phyloP scores from a whole-genome alignment of 2,113 vertebrate genomes.

The Megaceryle maxima region DNA sequence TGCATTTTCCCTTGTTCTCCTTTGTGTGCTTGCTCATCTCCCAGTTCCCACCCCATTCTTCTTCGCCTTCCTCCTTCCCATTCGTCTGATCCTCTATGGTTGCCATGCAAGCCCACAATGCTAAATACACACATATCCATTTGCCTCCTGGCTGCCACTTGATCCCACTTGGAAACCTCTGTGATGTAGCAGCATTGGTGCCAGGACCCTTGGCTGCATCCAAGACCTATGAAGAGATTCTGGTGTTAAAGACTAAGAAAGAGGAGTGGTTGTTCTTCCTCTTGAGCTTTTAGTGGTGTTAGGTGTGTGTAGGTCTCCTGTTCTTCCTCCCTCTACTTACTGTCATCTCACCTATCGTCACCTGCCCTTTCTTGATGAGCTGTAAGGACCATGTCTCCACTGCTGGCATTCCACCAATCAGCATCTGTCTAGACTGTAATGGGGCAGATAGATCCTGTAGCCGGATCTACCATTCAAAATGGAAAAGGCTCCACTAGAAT shows the following conservation, averaged over 20 bases:
- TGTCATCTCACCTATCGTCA: background rate
- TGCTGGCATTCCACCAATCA: background rate
- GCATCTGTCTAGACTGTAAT: background rate
- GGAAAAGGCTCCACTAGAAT: background rate
- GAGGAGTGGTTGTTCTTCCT: background rate
- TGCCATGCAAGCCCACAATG: fast-evolving
- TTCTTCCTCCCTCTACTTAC: background rate
- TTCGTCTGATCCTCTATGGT: background rate
- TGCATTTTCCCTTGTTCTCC: background rate
- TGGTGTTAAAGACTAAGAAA: background rate
- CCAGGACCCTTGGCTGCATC: background rate
- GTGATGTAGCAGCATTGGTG: background rate
- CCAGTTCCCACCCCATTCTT: background rate
- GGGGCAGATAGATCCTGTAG: background rate
- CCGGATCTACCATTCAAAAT: background rate
- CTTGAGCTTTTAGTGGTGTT: background rate
- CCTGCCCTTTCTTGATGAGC: background rate
- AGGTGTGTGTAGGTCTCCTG: background rate
- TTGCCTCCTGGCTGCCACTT: background rate
- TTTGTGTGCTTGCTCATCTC: background rate
- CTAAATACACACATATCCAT: background rate
- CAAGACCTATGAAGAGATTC: background rate
- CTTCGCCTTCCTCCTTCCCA: background rate
- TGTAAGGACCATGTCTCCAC: background rate
- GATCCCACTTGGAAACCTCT: background rate